These are phyloP conservation scores for Ophion slaviceki DNA, from an alignment of 2,888 invertebrate genomes.

Conservation along the genomic window DNA sequence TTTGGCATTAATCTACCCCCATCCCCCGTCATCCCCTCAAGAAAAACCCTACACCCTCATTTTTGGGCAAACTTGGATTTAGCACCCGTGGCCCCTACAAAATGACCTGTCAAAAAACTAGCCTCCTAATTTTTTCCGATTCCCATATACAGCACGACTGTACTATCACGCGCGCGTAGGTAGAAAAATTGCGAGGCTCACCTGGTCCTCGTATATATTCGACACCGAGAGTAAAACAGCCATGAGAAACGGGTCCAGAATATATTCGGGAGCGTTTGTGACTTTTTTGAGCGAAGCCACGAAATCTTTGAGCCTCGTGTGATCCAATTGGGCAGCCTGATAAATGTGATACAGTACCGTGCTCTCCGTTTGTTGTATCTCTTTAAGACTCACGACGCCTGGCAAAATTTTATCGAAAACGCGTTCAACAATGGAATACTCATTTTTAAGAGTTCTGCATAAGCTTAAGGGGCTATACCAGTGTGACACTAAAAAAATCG, in stretches of 20 bases:
- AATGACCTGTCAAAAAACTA: too few species aligned
- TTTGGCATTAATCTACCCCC: too few species aligned
- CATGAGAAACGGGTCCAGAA: conserved; percentile 87
- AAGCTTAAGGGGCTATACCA: too few species aligned
- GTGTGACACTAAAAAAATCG: too few species aligned
- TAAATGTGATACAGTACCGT: conserved; percentile 87
- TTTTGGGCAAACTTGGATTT: too few species aligned
- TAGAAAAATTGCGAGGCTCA: conserved; percentile 65
- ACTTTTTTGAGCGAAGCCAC: conserved; percentile 84
- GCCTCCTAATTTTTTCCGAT: too few species aligned
- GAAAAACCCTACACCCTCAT: too few species aligned
- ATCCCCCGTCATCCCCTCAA: too few species aligned
- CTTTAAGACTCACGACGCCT: conserved; percentile 78
- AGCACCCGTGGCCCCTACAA: too few species aligned
- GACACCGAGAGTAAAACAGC: conserved; percentile 86
- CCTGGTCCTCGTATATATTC: conserved; percentile 84
- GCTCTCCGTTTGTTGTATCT: conserved; percentile 86
- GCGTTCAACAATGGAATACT: not conserved
- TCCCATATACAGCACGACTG: too few species aligned
- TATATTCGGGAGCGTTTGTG: conserved; percentile 85
- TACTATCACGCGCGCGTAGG: too few species aligned
- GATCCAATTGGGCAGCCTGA: conserved; percentile 82
- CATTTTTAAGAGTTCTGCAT: not conserved
- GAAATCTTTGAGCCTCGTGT: conserved; percentile 84
- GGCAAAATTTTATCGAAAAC: not conserved